These are phyloP conservation scores for Scytalopus superciliaris DNA, from an alignment of 2,113 vertebrate species.

Conservation along the genomic window DNA sequence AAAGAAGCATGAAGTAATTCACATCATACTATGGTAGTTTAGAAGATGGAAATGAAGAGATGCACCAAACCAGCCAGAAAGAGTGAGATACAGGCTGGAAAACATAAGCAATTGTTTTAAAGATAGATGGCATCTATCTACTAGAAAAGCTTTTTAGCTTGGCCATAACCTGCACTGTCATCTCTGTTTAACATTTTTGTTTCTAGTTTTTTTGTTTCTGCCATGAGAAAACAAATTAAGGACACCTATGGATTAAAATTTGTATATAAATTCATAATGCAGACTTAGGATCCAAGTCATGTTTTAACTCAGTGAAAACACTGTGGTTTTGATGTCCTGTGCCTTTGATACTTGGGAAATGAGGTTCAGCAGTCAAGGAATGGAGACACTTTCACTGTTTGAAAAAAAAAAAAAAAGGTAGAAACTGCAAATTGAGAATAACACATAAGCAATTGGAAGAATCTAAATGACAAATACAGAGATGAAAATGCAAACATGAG, in stretches of 20 bases:
- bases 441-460: not conserved
- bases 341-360: not conserved
- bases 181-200: not conserved
- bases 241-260: not conserved
- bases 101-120: not conserved
- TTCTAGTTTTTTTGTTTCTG: not conserved
- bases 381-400: not conserved
- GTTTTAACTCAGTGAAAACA: not conserved
- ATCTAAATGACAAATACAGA: not conserved
- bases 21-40: not conserved
- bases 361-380: not conserved
- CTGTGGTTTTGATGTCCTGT: not conserved
- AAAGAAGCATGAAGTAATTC: not conserved
- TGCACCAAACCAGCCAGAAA: not conserved
- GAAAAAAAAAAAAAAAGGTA: not conserved
- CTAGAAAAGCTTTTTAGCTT: not conserved
- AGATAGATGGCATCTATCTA: not conserved
- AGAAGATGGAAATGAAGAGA: not conserved
- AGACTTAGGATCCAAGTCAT: not conserved
- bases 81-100: not conserved
- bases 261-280: not conserved
- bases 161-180: not conserved
- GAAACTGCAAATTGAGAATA: not conserved
- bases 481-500: not conserved
- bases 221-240: not conserved